phyloP scores from a whole-genome alignment of 2,113 vertebrate genomes.

The Phrynosoma blainvillii region DNA sequence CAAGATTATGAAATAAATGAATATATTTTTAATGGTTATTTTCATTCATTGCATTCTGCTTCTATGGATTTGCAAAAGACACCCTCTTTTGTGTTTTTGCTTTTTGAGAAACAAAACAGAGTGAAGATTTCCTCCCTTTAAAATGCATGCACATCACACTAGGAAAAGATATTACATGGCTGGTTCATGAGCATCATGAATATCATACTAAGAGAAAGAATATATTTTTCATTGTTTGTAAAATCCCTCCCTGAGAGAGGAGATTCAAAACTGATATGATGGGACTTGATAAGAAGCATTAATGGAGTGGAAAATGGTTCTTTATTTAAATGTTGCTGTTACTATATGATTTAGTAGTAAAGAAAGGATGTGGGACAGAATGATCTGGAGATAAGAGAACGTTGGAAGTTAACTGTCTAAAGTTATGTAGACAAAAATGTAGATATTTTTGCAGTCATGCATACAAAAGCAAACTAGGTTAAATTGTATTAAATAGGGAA shows the following conservation, averaged over 20 bases:
- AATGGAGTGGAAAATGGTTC: conserved; percentile 39
- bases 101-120: not conserved
- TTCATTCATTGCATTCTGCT: not conserved
- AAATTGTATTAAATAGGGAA: conserved; percentile 54
- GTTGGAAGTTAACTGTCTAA: conserved; percentile 50
- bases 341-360: conserved; percentile 50
- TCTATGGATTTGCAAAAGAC: not conserved
- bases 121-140: not conserved
- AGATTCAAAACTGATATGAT: conserved; percentile 39
- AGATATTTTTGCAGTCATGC: conserved; percentile 51
- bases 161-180: not conserved
- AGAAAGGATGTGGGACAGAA: conserved; percentile 30
- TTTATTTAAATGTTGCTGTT: conserved; percentile 50
- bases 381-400: conserved; percentile 50
- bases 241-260: conserved; percentile 34
- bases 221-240: conserved; percentile 3
- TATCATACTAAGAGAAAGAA: not conserved
- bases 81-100: not conserved
- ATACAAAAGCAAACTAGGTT: conserved; percentile 65
- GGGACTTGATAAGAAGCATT: conserved; percentile 37
- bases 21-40: not conserved
- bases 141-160: not conserved
- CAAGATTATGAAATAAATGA: no score
- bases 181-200: not conserved
- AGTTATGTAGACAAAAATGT: conserved; percentile 43